Base-by-base conservation (phyloP, 2,888 invertebrate genomes). In the Amblyjoppa proteus region DNA sequence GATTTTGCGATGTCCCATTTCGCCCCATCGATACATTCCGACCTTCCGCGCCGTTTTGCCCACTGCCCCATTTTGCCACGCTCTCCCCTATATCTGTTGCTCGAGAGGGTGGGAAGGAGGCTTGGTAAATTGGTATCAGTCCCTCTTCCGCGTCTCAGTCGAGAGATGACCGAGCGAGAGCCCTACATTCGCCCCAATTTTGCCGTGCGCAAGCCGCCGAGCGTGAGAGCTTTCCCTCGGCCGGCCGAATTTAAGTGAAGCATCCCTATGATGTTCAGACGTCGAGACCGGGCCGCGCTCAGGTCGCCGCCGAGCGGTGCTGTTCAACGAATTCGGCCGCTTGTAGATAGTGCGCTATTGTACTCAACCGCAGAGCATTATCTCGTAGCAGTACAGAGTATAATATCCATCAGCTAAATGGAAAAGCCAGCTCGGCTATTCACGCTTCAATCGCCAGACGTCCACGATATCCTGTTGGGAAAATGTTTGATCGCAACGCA, bases 151-250 rank as follows among this genome's bases (percentile, higher is more conserved):
- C 68, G 56, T 51, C 64, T 77, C 45, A 51, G 53, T 53, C 69
- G 70, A 70, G 70, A 51, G 69, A 66, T 70, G 70, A 75, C 69
- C 81, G 41, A 68, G 81, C 53, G 34, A 56, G 75, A 28, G 49
- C 16, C 34, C 28, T 70, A 25, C 56, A 31, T 69, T 49, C 38
- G 56, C 70, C 78, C 70, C 78, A 69, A 79, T 77, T 77, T 77
- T 77, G 45, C 51, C 66, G 51, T 45, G 74, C 13, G 45, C 34
- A 25, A 11, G 38, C 13, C 13, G 58, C 13, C 74, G 74, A 74
- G n/a, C 56, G 7, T 45, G 58, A 58, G 58, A 64, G 64, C 64
- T 64, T 64, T 38, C 9, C 38, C 13, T 58, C 9, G 11, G 58
- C 28, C 16, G n/a, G 53, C 34, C 71, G 31, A 53, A 56, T 53